phyloP scores from a whole-genome alignment of 2,113 vertebrate species.

The Syngnathus floridae region DNA sequence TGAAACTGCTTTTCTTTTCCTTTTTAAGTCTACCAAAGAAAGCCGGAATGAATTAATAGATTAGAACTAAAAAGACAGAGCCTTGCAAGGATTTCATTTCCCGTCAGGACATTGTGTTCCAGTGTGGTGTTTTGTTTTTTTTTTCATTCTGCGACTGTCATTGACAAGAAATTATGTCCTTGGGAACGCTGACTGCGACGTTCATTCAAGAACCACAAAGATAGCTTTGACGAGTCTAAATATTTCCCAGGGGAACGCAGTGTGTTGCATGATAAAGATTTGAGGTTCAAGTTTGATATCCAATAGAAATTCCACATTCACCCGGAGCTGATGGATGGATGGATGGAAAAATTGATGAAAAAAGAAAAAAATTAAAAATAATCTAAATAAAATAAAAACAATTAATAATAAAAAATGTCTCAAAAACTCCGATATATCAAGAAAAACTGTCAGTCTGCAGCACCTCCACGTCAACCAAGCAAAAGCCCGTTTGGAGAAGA shows the following conservation, averaged over 20 bases:
- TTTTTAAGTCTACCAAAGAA: background rate
- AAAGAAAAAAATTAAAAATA: too few species aligned
- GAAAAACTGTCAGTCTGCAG: constrained; percentile 33
- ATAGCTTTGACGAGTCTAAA: background rate
- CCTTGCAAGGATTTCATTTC: background rate
- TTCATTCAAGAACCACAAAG: background rate
- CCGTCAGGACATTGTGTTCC: background rate
- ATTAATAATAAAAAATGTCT: background rate
- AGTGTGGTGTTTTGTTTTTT: background rate
- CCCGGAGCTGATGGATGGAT: too few species aligned
- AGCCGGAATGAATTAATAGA: constrained; percentile 2
- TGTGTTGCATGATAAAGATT: background rate
- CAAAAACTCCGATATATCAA: too few species aligned
- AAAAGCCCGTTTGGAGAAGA: constrained; percentile 50
- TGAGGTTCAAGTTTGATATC: background rate
- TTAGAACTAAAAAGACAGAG: background rate
- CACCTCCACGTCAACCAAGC: constrained; percentile 52
- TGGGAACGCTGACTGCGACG: background rate
- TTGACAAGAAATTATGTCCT: constrained; percentile 3
- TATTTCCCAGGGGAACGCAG: background rate
- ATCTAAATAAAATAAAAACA: too few species aligned
- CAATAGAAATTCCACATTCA: background rate
- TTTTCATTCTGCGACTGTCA: background rate
- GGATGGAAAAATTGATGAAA: too few species aligned
- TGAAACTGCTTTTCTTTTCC: background rate